Evolutionary conservation across 2,113 vertebrate species (phyloP).

Genomic region (Ceuthmochares aereus): DNA sequence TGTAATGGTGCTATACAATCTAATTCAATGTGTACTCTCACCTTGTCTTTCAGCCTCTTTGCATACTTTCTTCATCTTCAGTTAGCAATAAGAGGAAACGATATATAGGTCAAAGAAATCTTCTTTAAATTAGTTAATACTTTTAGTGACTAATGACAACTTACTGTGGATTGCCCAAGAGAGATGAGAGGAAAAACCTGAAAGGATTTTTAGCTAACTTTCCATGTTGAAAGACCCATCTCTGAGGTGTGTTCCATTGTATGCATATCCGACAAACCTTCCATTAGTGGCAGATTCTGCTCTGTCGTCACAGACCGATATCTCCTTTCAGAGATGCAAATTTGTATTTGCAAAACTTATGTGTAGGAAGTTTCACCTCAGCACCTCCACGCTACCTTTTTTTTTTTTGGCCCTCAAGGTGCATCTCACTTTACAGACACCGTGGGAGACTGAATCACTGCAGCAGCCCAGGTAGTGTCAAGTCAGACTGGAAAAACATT

Average conservation of each 20-base stretch:
- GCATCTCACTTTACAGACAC: background rate
- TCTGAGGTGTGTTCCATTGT: background rate
- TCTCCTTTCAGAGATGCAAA: background rate
- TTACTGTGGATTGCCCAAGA: background rate
- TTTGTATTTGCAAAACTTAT: background rate
- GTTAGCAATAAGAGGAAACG: background rate
- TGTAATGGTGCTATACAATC: background rate
- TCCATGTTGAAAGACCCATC: slow-evolving; percentile 6
- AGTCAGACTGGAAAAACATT: background rate
- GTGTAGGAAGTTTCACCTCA: slow-evolving; percentile 3
- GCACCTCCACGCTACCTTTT: background rate
- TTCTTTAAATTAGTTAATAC: background rate
- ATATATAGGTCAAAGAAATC: background rate
- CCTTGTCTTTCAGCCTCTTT: background rate
- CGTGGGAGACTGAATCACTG: background rate
- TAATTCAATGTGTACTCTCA: background rate
- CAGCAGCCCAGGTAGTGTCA: background rate
- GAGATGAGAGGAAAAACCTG: background rate
- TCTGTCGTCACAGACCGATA: rapidly evolving
- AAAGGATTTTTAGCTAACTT: background rate
- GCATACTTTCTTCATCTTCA: background rate
- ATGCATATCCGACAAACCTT: background rate
- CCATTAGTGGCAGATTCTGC: background rate
- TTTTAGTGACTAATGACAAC: background rate
- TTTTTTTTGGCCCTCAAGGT: background rate